phyloP scores from a whole-genome alignment of 2,797 vertebrate genomes.

The Aeoliscus strigatus region DNA sequence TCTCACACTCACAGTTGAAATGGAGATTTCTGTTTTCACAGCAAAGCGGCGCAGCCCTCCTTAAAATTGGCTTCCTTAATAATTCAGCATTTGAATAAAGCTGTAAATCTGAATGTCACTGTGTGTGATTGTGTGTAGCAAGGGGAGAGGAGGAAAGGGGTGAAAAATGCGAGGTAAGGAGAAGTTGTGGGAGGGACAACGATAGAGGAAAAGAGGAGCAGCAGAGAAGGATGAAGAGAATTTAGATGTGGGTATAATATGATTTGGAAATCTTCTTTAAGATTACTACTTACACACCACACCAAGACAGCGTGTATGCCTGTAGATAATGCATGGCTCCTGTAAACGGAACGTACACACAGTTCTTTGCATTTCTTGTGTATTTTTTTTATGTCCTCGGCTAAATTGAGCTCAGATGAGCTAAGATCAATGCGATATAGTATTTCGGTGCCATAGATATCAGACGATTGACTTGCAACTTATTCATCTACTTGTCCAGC shows the following conservation, averaged over 20 bases:
- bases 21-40: slow-evolving; percentile 49
- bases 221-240: slow-evolving; percentile 14
- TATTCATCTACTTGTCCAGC: too few species aligned
- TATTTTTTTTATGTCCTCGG: too few species aligned
- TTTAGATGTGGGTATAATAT: slow-evolving; percentile 17
- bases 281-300: slow-evolving; percentile 2
- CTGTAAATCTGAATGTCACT: slow-evolving; percentile 30
- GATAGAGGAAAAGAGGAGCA: too few species aligned
- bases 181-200: too few species aligned
- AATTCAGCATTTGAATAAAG: slow-evolving; percentile 53
- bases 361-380: slow-evolving; percentile 8
- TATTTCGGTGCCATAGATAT: too few species aligned
- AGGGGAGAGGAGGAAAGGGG: slow-evolving; percentile 6
- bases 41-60: slow-evolving; percentile 35
- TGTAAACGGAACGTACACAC: background rate
- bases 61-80: slow-evolving; percentile 53
- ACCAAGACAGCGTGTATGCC: slow-evolving; percentile 13
- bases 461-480: too few species aligned
- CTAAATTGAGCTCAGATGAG: too few species aligned
- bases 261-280: slow-evolving; percentile 32
- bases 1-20: slow-evolving; percentile 35
- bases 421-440: too few species aligned
- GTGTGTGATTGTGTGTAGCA: slow-evolving; percentile 21
- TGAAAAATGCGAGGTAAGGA: too few species aligned
- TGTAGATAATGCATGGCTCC: slow-evolving; percentile 10